Conservation (phyloP, 2,888 invertebrate species). For the Liodrosophila aerea region DNA sequence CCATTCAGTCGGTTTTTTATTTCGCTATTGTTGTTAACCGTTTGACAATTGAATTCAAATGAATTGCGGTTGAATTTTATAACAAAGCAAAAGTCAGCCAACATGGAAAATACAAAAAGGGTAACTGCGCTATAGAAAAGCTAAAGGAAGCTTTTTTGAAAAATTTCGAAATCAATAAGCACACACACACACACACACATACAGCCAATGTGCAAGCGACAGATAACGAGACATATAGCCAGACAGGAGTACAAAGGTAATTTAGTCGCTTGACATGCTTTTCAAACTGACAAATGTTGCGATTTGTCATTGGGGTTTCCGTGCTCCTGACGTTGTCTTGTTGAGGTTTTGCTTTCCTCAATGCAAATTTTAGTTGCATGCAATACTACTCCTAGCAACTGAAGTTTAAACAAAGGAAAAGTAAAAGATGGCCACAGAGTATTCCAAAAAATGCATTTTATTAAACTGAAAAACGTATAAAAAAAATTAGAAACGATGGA, state of each 20-base stretch:
- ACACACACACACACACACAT: neutral
- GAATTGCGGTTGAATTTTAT: slow-evolving; percentile 69
- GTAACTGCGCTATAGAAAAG: slow-evolving; percentile 8
- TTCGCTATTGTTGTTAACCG: slow-evolving; percentile 36
- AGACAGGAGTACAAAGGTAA: slow-evolving; percentile 55
- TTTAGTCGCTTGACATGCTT: slow-evolving; percentile 73
- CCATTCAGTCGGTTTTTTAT: slow-evolving; percentile 10
- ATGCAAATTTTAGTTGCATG: slow-evolving; percentile 43
- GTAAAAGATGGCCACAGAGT: neutral
- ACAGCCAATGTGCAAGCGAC: neutral
- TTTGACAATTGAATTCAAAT: slow-evolving; percentile 73
- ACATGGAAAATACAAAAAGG: slow-evolving; percentile 19
- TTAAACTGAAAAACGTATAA: no score
- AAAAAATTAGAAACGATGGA: no score
- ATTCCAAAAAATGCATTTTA: no score
- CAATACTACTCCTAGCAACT: neutral
- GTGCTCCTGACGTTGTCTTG: slow-evolving; percentile 29
- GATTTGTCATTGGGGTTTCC: slow-evolving; percentile 46
- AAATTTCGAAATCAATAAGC: slow-evolving; percentile 66
- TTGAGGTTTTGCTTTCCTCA: slow-evolving; percentile 39
- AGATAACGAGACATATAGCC: neutral
- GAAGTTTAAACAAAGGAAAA: neutral
- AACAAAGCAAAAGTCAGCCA: slow-evolving; percentile 53
- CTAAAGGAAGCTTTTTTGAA: slow-evolving; percentile 32
- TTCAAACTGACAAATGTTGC: slow-evolving; percentile 65